phyloP scores from a whole-genome alignment of 2,888 invertebrate species.

The Euzophera pinguis region DNA sequence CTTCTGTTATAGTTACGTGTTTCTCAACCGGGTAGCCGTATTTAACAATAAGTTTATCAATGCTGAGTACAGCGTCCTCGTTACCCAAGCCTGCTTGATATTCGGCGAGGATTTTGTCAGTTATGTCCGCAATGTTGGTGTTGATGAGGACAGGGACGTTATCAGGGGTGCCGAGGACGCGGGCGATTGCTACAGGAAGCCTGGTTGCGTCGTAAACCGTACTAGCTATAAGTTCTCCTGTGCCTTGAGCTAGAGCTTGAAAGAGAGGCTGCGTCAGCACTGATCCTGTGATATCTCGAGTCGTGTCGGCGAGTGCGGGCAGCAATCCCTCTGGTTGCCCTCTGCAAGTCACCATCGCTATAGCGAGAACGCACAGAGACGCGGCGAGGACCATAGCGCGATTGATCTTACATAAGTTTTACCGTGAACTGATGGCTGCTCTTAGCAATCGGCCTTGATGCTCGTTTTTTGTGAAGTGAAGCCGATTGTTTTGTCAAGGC shows the following conservation, averaged over 20 bases:
- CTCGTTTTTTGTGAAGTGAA: not conserved
- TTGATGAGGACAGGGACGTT: not conserved
- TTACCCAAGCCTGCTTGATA: conserved; percentile 21
- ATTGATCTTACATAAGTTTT: not conserved
- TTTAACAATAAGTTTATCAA: conserved; percentile 54
- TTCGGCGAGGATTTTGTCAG: conserved; percentile 32
- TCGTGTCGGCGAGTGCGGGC: not conserved
- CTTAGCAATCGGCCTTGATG: not conserved
- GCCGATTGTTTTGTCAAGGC: not conserved
- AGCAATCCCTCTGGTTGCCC: conserved; percentile 20
- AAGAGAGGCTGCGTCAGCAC: not conserved
- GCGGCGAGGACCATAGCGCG: conserved; percentile 16
- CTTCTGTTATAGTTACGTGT: conserved; percentile 29
- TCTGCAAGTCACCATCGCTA: not conserved
- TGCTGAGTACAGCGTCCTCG: conserved; percentile 43
- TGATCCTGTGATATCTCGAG: not conserved
- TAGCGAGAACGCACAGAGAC: not conserved
- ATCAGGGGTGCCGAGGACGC: conserved; percentile 6
- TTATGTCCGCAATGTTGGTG: conserved; percentile 30
- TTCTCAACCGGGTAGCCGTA: conserved; percentile 57
- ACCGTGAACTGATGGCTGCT: not conserved
- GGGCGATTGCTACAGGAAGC: not conserved
- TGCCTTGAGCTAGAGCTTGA: not conserved
- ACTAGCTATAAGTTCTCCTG: not conserved
- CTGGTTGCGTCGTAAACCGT: not conserved